Evolutionary conservation across 1,140 invertebrate species (phyloP).

Genomic region (Metaphire vulgaris): DNA sequence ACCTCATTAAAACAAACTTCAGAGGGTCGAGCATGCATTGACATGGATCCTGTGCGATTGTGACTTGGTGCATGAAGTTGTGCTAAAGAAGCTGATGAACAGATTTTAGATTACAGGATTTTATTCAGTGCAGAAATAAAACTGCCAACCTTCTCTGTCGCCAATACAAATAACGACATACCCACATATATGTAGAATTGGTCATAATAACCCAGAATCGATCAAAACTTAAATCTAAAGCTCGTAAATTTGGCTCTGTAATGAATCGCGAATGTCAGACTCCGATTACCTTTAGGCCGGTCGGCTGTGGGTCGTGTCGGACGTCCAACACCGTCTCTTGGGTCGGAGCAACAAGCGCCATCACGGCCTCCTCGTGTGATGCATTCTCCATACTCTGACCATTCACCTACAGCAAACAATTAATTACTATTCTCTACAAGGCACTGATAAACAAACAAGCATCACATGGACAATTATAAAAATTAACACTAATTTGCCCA

Average conservation of each 20-base stretch:
- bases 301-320: slow-evolving; percentile 87
- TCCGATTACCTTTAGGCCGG: slow-evolving; percentile 83
- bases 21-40: not conserved
- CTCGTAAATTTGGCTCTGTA: not conserved
- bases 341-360: slow-evolving; percentile 76
- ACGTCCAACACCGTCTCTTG: slow-evolving; percentile 77
- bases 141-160: not conserved
- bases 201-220: not conserved
- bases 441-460: not conserved
- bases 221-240: not conserved
- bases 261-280: not conserved
- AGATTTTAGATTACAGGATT: not conserved
- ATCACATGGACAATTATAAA: not conserved
- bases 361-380: slow-evolving; percentile 89
- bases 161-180: not conserved
- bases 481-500: not conserved
- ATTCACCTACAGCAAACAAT: slow-evolving; percentile 59
- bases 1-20: too few relatives aligned
- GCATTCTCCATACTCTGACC: slow-evolving; percentile 76
- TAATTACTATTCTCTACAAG: not conserved
- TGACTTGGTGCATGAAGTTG: not conserved
- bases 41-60: not conserved
- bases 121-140: not conserved
- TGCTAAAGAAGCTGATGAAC: too few relatives aligned
- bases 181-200: not conserved